Percentiles rank a stretch among this genome's conserved stretches.
Conservation (phyloP, 2,888 invertebrate species). For the Cryptosula pallasiana region DNA sequence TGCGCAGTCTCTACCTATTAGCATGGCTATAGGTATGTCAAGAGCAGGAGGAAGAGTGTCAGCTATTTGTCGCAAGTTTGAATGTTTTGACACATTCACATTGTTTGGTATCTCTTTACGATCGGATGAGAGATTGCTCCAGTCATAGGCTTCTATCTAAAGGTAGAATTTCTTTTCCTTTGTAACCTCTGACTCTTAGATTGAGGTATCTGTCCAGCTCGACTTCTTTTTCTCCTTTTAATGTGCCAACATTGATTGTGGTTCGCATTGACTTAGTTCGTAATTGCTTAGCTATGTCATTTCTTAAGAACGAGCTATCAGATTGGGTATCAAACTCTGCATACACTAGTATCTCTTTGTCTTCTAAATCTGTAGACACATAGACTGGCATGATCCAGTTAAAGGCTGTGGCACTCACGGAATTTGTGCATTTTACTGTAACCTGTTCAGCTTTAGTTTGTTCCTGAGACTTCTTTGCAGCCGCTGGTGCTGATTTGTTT, state of each 20-base stretch:
- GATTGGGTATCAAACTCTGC: conserved; percentile 15
- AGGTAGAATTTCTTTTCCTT: not conserved
- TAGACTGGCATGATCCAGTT: not conserved
- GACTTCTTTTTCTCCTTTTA: not conserved
- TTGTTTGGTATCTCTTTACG: conserved; percentile 30
- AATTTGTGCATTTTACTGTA: too few species aligned
- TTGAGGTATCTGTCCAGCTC: not conserved
- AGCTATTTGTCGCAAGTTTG: not conserved
- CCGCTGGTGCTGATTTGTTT: too few species aligned
- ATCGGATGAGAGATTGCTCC: not conserved
- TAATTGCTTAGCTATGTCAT: not conserved
- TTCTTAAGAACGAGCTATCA: not conserved
- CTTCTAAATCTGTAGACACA: not conserved
- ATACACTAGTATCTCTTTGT: not conserved
- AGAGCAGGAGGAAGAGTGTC: not conserved
- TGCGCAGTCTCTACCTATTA: not conserved
- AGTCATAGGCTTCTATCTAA: conserved; percentile 8
- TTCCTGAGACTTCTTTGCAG: too few species aligned
- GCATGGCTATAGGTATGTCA: conserved; percentile 5
- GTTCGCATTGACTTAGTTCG: not conserved
- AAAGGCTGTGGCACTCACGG: too few species aligned
- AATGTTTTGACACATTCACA: not conserved
- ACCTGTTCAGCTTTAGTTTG: too few species aligned
- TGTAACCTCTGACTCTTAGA: not conserved
- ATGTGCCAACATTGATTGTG: not conserved